Evolutionary conservation across 92 coral and sea anemone species (phyloP).

Genomic region (Metridium senile): DNA sequence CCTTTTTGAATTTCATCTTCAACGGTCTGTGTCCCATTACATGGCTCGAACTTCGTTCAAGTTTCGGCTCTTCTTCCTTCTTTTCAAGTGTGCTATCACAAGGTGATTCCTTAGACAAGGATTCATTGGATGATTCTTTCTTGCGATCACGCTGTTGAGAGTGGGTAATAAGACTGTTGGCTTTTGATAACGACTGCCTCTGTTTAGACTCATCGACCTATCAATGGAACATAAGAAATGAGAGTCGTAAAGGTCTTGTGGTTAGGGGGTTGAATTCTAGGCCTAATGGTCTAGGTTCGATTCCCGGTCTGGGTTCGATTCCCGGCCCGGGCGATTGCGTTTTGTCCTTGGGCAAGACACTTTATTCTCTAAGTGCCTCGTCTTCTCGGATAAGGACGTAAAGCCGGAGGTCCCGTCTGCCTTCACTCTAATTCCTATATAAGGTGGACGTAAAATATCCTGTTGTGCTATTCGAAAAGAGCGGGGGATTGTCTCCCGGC

Average conservation of each 20-base stretch:
- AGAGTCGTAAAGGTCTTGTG: background rate
- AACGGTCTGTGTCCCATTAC: conserved; percentile 69
- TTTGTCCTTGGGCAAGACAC: no score
- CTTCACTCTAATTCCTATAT: no score
- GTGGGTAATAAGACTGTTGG: conserved; percentile 23
- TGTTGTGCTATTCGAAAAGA: no score
- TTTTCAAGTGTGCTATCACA: conserved; percentile 2
- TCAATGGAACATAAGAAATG: background rate
- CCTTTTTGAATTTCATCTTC: conserved; percentile 69
- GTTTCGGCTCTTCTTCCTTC: conserved; percentile 2
- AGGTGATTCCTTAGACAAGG: background rate
- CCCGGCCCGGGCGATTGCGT: no score
- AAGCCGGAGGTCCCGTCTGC: no score
- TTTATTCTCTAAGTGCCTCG: no score
- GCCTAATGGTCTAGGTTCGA: no score
- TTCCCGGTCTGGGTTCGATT: no score
- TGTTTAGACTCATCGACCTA: conserved; percentile 19
- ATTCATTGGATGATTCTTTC: conserved; percentile 26
- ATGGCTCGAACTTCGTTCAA: conserved; percentile 16
- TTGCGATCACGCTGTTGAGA: conserved; percentile 14
- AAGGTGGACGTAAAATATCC: no score
- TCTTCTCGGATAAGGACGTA: no score
- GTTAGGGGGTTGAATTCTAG: background rate
- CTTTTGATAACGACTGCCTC: conserved; percentile 7
- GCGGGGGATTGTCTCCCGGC: no score